Evolutionary conservation across 2,113 vertebrate species (phyloP), one percentile per base, ranked within the genome.

Genomic region (Alaudala cheleensis): DNA sequence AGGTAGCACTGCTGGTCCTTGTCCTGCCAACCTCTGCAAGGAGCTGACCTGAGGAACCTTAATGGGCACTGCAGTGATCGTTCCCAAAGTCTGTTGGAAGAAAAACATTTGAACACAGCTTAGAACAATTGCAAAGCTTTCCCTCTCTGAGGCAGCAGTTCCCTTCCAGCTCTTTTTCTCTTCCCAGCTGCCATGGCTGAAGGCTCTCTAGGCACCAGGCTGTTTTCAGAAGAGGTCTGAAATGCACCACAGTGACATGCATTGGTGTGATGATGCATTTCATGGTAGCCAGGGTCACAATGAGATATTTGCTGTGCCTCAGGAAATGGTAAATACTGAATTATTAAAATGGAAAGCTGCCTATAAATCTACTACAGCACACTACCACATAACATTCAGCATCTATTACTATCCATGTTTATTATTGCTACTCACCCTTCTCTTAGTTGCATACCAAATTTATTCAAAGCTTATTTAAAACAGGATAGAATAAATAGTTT

Each of bases 31-130:
- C 97, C 99, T 98, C 98, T 99, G 99, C 98, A 99, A 98, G 92
- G 99, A 99, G 98, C 99, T 99, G 98, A 99, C 98, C 98, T 99
- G 99, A 99, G 99, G 99, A 98, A 99, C 99, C 94, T 99, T 99
- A 96, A 99, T 98, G 98, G 99, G 99, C 97, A 99, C 98, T 96
- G 99, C 98, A 94, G 98, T 98, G 97, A 99, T 97, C 93, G 98
- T 96, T 97, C 99, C 99, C 98, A 99, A 96, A 97, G 98, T 97
- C 99, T 99, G 98, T 37, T 67, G 82, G 85, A 92, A 88, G 94
- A 97, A 96, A 95, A 96, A 93, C 34, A 90, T 64, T 91, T 86
- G 89, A 96, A 92, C 60, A 97, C 5, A 77, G 49, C 47, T 96
- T 84, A 94, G 86, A 96, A 87, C 40, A 73, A 40, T 60, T 77